Base-by-base conservation (phyloP, 2,888 invertebrate genomes). In the Eurytoma californica region DNA sequence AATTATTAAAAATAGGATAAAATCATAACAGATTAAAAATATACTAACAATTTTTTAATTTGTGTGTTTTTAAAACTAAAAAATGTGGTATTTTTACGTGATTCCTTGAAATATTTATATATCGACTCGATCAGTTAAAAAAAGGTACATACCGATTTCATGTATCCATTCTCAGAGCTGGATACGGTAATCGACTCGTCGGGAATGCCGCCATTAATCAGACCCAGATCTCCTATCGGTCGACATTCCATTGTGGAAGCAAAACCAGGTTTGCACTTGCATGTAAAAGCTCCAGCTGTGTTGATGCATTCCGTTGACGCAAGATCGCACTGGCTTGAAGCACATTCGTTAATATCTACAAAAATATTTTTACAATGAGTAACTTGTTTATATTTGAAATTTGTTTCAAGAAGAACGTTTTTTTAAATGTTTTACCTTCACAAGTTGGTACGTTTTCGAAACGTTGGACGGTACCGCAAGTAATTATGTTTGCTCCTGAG, bases 231-330 rank as follows among this genome's bases (percentile, higher is more conserved):
- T 5, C 95, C 96, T 53, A 97, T 95, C 0, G 97, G 97, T 84
- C 97, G 93, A 87, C 97, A 97, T 88, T 97, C 97, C 84, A 96
- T 93, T 76, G 95, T 96, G 5, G 97, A 94, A 0, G 95, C 91
- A 86, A 97, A 97, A 58, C 97, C 97, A 82, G 94, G 90, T 80
- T 94, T 93, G 86, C 97, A 98, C 84, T 96, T 96, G 87, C 97
- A 98, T 84, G 94, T 95, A 91, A 97, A 97, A 24, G 96, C 95
- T 60, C 97, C 97, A 65, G 95, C 94, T 5, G 95, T 95, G 87
- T 98, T 98, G 83, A 94, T 94, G 88, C 97, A 97, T 89, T 97
- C 96, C 0, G 97, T 97, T 0, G 97, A 97, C 0, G 96, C 95
- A 30, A 95, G 91, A 87, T 97, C 97, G 89, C 97, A 98, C 89